Evolutionary conservation across 2,797 vertebrate species (phyloP), one percentile per base, ranked within the genome.

Genomic region (Podarcis lilfordi): DNA sequence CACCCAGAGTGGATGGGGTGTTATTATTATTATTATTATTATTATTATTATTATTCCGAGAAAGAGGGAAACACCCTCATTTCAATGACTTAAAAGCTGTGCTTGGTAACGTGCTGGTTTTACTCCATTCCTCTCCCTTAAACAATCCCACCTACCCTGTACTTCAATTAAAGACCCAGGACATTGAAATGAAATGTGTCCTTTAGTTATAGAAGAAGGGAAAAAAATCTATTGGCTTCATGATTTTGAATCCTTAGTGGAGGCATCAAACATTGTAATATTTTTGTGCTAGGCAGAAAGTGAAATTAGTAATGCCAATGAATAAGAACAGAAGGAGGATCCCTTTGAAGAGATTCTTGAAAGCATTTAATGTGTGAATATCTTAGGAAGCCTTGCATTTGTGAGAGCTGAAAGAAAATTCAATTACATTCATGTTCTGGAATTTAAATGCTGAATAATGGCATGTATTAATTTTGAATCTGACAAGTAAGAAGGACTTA

Each of bases 241-340:
- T 86, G 59, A 80, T 74, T 88, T 88, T 91, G 32, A 91, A 80
- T 25, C 13, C 88, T 92, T 93, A 88, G 0, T 27, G 27, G 23
- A 19, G 2, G 40, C 87, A 55, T 89, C 82, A 76, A 90, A 92
- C 82, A 87, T 85, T 75, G 85, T 88, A 77, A 82, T 79, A 86
- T 91, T 93, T 87, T 17, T 89, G 15, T 86, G 85, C 64, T 0
- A 85, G 40, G 71, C 86, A 90, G 92, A 85, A 23, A 94, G 79
- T 78, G 50, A 93, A 94, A 94, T 94, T 92, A 90, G 84, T 88
- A 91, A 88, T 90, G n/a, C 0, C 10, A 37, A 89, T 93, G 71
- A 92, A 93, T 80, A 74, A 81, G 55, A 78, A n/a, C 35, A 69
- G 35, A 69, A 37, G n/a, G 74, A 90, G 72, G 83, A 86, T 84